phyloP scores from a whole-genome alignment of 2,113 vertebrate species.

The Chaenogobius annularis region DNA sequence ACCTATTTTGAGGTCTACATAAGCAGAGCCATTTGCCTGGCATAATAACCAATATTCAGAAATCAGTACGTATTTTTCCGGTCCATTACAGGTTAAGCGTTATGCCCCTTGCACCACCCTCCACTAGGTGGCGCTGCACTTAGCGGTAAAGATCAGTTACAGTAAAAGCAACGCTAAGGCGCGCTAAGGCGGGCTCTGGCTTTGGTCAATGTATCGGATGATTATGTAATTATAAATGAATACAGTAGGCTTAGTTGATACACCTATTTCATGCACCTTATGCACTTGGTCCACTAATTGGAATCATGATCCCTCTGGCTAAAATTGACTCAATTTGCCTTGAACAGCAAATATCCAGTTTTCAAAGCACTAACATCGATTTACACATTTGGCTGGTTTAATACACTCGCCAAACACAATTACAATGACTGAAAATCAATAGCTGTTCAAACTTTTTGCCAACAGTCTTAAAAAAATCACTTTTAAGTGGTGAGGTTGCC shows the following conservation, averaged over 20 bases:
- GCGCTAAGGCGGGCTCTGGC: too few relatives aligned
- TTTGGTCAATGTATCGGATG: background rate
- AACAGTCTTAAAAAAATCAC: background rate
- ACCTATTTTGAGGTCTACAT: too few relatives aligned
- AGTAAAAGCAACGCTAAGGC: background rate
- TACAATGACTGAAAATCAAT: background rate
- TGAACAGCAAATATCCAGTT: background rate
- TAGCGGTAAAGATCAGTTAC: background rate
- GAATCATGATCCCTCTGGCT: too few relatives aligned
- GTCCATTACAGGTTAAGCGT: too few relatives aligned
- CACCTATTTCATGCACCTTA: background rate
- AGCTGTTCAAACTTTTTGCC: background rate
- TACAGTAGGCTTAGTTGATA: background rate
- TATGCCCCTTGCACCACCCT: background rate
- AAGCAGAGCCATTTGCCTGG: too few relatives aligned
- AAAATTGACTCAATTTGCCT: background rate
- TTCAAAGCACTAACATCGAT: background rate
- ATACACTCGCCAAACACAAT: background rate
- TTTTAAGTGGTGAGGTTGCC: constrained; percentile 44
- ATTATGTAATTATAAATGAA: background rate
- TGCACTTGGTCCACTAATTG: background rate
- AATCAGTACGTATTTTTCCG: too few relatives aligned
- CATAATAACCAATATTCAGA: too few relatives aligned
- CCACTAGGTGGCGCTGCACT: constrained; percentile 1
- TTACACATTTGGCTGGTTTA: background rate